These are phyloP conservation scores for Lithophane ornitopus DNA, from an alignment of 2,888 invertebrate genomes.

Conservation along the genomic window DNA sequence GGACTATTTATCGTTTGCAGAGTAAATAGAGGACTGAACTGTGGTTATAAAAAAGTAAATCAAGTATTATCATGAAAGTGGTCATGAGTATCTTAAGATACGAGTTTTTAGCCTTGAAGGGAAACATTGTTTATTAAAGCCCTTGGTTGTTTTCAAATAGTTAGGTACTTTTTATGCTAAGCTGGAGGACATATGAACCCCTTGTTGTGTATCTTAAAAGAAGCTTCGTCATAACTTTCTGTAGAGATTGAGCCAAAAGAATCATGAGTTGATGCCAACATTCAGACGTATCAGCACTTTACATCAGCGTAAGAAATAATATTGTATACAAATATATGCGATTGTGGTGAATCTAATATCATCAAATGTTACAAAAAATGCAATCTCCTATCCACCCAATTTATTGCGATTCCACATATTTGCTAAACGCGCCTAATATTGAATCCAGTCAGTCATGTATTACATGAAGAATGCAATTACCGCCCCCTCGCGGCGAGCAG, in stretches of 20 bases:
- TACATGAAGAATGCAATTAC: conserved; percentile 71
- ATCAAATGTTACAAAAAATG: neutral
- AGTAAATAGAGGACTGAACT: conserved; percentile 23
- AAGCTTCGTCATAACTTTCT: too few relatives aligned
- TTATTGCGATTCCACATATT: conserved; percentile 34
- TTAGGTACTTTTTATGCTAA: too few relatives aligned
- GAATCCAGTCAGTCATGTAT: conserved; percentile 59
- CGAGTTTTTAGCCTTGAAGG: neutral
- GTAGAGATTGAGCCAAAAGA: too few relatives aligned
- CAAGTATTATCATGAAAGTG: conserved; percentile 9
- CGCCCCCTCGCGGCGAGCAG: conserved; percentile 49
- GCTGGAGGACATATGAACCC: neutral
- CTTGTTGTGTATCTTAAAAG: too few relatives aligned
- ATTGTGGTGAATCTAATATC: neutral
- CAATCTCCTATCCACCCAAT: conserved; percentile 18
- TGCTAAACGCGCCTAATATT: conserved; percentile 42
- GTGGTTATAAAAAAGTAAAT: conserved; percentile 18
- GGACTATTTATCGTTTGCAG: conserved; percentile 28
- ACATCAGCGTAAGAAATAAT: neutral
- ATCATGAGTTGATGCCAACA: neutral
- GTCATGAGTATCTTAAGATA: conserved; percentile 7
- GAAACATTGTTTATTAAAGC: neutral
- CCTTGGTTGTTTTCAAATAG: neutral
- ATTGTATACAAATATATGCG: neutral
- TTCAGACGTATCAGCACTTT: neutral